phyloP scores from a whole-genome alignment of 53 echinoderm and acorn worm species.

The Astropecten irregularis region DNA sequence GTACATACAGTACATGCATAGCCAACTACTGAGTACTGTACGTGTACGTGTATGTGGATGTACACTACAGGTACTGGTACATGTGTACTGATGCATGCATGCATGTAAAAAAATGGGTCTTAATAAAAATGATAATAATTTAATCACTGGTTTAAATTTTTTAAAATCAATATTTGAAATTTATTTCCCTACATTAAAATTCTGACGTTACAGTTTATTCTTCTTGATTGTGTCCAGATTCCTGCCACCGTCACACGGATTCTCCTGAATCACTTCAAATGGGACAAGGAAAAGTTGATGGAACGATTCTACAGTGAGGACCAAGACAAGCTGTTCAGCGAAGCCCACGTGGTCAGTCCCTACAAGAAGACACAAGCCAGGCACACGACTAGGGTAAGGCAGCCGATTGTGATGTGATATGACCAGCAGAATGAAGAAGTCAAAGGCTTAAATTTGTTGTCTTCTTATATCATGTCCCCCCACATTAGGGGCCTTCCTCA shows the following conservation, averaged over 20 bases:
- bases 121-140: too few relatives aligned
- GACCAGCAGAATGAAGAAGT: too few relatives aligned
- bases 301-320: slow-evolving; percentile 94
- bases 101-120: too few relatives aligned
- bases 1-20: not conserved
- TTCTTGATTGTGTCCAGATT: slow-evolving; percentile 51
- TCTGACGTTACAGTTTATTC: not conserved
- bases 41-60: slow-evolving; percentile 5
- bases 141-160: too few relatives aligned
- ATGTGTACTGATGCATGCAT: too few relatives aligned
- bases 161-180: too few relatives aligned
- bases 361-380: slow-evolving; percentile 75
- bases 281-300: slow-evolving; percentile 99
- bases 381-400: slow-evolving; percentile 70
- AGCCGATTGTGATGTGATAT: not conserved
- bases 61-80: not conserved
- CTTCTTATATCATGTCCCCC: too few relatives aligned
- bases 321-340: slow-evolving; percentile 90
- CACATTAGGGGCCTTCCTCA: too few relatives aligned
- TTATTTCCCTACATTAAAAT: too few relatives aligned
- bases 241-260: slow-evolving; percentile 97
- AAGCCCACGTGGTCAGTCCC: slow-evolving; percentile 96
- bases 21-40: not conserved
- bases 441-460: too few relatives aligned
- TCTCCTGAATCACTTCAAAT: slow-evolving; percentile 95